These are phyloP conservation scores for Argyrosomus japonicus DNA, from an alignment of 2,113 vertebrate species.

Conservation along the genomic window DNA sequence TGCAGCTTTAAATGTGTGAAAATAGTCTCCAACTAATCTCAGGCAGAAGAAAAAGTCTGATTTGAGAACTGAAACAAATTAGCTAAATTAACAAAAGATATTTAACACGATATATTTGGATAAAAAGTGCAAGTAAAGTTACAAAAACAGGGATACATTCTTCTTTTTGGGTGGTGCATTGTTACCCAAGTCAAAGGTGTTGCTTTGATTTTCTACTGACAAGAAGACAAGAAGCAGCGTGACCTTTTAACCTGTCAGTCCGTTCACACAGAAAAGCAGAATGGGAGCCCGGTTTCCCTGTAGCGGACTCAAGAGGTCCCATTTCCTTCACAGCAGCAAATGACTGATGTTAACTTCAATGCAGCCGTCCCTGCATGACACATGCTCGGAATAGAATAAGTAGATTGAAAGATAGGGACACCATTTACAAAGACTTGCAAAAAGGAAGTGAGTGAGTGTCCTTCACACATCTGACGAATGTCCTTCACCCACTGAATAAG, in stretches of 20 bases:
- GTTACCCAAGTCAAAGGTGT: slow-evolving; percentile 11
- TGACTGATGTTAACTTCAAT: slow-evolving; percentile 61
- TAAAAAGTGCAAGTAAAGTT: neutral
- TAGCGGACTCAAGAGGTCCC: slow-evolving; percentile 52
- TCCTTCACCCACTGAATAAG: neutral
- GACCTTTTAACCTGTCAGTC: slow-evolving; percentile 52
- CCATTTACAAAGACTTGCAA: neutral
- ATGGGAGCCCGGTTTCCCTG: slow-evolving; percentile 45
- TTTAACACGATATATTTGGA: neutral
- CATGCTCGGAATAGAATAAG: slow-evolving; percentile 43
- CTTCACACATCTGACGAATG: slow-evolving; percentile 12
- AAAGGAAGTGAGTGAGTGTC: neutral
- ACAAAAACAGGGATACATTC: neutral
- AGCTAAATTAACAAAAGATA: neutral
- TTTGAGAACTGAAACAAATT: neutral
- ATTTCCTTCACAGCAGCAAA: slow-evolving; percentile 55
- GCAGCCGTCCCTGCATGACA: slow-evolving; percentile 35
- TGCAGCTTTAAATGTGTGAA: neutral
- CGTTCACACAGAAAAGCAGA: slow-evolving; percentile 33
- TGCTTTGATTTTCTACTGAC: slow-evolving; percentile 22
- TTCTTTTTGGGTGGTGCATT: neutral
- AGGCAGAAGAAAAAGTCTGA: neutral
- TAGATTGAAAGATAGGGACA: slow-evolving; percentile 21
- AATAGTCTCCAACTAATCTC: neutral
- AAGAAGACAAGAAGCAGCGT: slow-evolving; percentile 33